Base-by-base conservation (phyloP, 2,888 invertebrate genomes). In the Clostera curtula region DNA sequence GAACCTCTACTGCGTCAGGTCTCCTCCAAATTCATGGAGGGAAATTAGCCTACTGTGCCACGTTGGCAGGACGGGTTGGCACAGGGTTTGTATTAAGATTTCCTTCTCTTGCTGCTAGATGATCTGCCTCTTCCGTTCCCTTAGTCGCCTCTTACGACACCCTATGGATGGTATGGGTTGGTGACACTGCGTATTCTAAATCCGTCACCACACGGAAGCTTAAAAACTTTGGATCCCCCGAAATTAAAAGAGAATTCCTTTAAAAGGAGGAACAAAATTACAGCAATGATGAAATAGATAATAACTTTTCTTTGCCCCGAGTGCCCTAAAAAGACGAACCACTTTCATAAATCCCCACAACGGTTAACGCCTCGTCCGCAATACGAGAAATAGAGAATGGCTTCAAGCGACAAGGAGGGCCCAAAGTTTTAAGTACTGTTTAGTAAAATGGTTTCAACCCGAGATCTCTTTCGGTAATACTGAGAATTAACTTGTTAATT, bases 281-380 rank as follows among this genome's bases (percentile, higher is more conserved):
- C 55, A 50, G 54, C 40, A 55, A 59, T 60, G 43, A 51, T 52
- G 58, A 61, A 69, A 64, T 59, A 58, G 61, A 70, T 67, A 66
- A 68, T 69, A 70, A 67, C 58, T 62, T 49, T 63, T 59, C 45
- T 62, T 62, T 65, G 54, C 55, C 60, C 62, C 45, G 43, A 69
- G 63, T 64, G 59, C 50, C 61, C 58, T 52, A 56, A 69, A 69
- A 68, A 67, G 71, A 72, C 66, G 65, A 63, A 65, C 60, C 59
- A 68, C 69, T 69, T 72, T 63, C 59, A 72, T 74, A 71, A 73
- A 72, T 73, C 71, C 70, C 48, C 32, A 50, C 53, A 64, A 70
- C 69, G 66, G 72, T 74, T 71, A 72, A 60, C 71, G 69, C 67
- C 67, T 71, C 63, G 65, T 63, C 67, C 58, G 55, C 63, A 70